Conservation (phyloP, 1,140 invertebrate genomes). For the Cardiocondyla obscurior region DNA sequence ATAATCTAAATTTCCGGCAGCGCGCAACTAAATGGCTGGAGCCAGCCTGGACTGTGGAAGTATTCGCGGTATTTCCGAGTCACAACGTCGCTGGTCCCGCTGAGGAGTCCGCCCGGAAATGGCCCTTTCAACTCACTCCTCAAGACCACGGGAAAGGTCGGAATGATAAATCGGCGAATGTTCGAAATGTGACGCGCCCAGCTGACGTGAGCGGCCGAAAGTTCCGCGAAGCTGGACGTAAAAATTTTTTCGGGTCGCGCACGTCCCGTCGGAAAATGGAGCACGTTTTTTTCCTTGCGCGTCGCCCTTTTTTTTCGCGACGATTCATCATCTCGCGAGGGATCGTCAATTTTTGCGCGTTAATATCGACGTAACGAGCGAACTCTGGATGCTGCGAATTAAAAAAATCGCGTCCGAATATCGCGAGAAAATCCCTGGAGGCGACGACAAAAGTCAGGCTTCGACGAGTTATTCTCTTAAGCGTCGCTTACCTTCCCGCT, state of each 20-base stretch:
- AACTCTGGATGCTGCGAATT: not conserved
- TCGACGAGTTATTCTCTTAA: not conserved
- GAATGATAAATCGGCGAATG: conserved; percentile 48
- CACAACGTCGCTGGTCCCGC: not conserved
- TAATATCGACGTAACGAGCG: not conserved
- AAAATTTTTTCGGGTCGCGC: conserved; percentile 1
- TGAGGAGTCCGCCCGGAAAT: not conserved
- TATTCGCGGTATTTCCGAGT: not conserved
- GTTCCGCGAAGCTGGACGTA: conserved; percentile 4
- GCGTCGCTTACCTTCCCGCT: too few species aligned
- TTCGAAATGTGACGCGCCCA: conserved; percentile 30
- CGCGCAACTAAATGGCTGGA: not conserved
- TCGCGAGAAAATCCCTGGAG: too few species aligned
- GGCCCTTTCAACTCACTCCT: not conserved
- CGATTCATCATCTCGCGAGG: conserved; percentile 38
- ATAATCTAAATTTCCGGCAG: not conserved
- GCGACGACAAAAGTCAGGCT: not conserved
- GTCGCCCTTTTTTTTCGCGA: not conserved
- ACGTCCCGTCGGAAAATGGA: conserved; percentile 9
- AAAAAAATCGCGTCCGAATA: not conserved
- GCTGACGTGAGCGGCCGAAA: conserved; percentile 23
- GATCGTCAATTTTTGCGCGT: not conserved
- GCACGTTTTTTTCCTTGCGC: not conserved
- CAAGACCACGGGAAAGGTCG: not conserved
- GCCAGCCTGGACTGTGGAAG: not conserved